phyloP scores from a whole-genome alignment of 2,888 invertebrate species.

The Polydrusus cervinus region DNA sequence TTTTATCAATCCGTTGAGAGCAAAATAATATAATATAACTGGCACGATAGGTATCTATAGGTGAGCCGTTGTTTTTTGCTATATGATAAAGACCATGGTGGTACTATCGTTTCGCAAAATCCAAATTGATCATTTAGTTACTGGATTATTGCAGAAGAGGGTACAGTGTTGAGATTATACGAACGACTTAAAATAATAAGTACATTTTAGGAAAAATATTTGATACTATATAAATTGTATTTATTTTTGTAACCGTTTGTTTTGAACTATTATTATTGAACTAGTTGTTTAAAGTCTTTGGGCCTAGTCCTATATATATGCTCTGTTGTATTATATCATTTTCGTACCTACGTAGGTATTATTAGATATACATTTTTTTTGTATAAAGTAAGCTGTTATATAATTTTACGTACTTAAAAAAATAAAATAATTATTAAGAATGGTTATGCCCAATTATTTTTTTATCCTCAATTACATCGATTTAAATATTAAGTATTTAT shows the following conservation, averaged over 20 bases:
- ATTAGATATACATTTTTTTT: conserved; percentile 23
- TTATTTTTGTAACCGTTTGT: conserved; percentile 19
- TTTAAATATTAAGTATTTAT: background rate
- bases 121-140: too few species aligned
- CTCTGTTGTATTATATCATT: conserved; percentile 35
- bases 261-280: background rate
- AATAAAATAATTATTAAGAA: conserved; percentile 3
- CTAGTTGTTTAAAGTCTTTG: conserved; percentile 8
- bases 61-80: too few species aligned
- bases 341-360: conserved; percentile 1
- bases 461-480: background rate
- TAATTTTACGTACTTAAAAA: conserved; percentile 21
- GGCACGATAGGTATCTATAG: too few species aligned
- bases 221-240: background rate
- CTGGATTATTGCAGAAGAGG: too few species aligned
- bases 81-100: too few species aligned
- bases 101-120: too few species aligned
- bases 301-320: conserved; percentile 33
- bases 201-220: conserved; percentile 10
- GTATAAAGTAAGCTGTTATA: conserved; percentile 37
- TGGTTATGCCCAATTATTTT: conserved; percentile 8
- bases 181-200: background rate
- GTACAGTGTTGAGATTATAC: conserved; percentile 20
- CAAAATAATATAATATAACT: too few species aligned
- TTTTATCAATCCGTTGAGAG: too few species aligned